A percentile compares a stretch with the other conserved stretches of the same genome.
Evolutionary conservation across 2,888 invertebrate species (phyloP).

Genomic region (Pseudococcus viburni): DNA sequence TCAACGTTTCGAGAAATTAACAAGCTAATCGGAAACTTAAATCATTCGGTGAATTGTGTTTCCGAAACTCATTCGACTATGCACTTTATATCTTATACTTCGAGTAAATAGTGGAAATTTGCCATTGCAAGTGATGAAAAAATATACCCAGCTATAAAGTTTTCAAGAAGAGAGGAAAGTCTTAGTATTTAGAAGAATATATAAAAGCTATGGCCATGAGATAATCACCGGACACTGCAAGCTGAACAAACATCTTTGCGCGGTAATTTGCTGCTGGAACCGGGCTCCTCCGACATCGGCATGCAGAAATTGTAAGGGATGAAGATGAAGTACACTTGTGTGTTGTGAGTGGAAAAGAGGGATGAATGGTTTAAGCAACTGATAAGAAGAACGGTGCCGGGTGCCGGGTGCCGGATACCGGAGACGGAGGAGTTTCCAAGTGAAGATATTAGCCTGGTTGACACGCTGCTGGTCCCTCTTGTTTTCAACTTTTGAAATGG

Average conservation of each 20-base stretch:
- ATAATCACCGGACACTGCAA: slow-evolving; percentile 16
- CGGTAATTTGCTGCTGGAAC: background rate
- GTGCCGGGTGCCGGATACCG: background rate
- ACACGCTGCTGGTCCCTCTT: background rate
- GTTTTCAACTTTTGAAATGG: no score
- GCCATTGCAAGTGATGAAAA: background rate
- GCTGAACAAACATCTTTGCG: slow-evolving; percentile 4
- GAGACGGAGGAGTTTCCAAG: background rate
- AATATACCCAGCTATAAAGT: background rate
- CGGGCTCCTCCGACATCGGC: background rate
- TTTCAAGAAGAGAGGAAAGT: background rate
- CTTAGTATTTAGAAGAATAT: background rate
- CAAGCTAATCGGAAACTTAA: no score
- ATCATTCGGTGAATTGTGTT: no score
- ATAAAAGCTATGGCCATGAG: background rate
- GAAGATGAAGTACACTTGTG: background rate
- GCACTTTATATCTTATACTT: no score
- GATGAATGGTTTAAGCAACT: background rate
- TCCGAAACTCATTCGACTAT: no score
- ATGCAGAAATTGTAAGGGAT: background rate
- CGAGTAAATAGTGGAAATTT: no score
- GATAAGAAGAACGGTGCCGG: background rate
- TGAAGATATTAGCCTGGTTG: background rate
- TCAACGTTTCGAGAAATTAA: no score
- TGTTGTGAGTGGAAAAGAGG: background rate